phyloP scores from a whole-genome alignment of 2,888 invertebrate species.

The Uropetala carovei region DNA sequence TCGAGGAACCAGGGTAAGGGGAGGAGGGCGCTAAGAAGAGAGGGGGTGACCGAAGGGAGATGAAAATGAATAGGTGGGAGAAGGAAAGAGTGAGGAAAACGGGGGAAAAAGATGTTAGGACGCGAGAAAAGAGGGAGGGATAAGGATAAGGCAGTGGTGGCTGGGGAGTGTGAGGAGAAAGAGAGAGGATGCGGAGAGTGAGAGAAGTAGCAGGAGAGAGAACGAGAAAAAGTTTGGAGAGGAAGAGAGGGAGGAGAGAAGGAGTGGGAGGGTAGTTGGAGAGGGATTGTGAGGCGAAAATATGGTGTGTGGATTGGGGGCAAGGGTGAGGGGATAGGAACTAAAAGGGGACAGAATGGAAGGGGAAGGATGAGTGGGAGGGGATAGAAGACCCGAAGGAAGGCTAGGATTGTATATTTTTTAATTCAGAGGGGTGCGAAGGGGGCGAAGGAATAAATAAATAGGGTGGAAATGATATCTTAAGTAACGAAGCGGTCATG shows the following conservation, averaged over 20 bases:
- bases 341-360: background rate
- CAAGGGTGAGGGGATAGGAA: background rate
- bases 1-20: too few relatives aligned
- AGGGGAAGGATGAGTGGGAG: background rate
- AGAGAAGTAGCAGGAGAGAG: background rate
- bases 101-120: background rate
- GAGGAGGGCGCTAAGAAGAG: too few relatives aligned
- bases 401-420: background rate
- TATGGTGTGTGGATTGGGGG: background rate
- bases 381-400: background rate
- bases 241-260: too few relatives aligned
- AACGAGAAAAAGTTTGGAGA: background rate
- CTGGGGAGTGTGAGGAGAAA: background rate
- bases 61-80: background rate
- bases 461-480: conserved; percentile 47
- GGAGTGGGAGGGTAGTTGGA: too few relatives aligned
- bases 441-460: background rate
- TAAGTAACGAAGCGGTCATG: conserved; percentile 46
- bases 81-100: background rate
- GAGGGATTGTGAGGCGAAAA: background rate
- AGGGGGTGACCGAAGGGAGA: background rate
- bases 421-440: background rate
- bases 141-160: background rate
- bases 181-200: background rate
- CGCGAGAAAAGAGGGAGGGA: background rate